Conservation (phyloP, 2,888 invertebrate genomes). For the Dioctria rufipes region DNA sequence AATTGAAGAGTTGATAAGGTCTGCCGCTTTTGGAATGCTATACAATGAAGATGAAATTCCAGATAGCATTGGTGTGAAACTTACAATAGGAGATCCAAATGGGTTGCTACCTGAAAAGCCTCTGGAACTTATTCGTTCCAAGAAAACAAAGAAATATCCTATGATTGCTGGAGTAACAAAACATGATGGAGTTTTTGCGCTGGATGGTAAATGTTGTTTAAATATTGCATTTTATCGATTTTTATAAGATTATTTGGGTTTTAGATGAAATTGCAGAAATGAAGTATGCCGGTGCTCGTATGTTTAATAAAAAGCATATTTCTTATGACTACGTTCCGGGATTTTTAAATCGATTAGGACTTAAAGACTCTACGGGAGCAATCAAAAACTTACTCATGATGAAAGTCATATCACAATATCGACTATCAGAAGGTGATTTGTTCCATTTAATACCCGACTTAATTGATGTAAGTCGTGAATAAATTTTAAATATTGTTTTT, state of each 20-base stretch:
- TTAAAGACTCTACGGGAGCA: constrained; percentile 49
- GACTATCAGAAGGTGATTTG: constrained; percentile 38
- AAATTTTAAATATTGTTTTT: background rate
- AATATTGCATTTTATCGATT: background rate
- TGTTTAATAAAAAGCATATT: constrained; percentile 41
- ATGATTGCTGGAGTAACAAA: constrained; percentile 67
- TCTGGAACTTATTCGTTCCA: constrained; percentile 24
- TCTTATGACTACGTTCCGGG: constrained; percentile 50
- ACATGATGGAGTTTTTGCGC: constrained; percentile 66
- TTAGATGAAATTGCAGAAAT: constrained; percentile 54
- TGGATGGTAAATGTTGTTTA: constrained; percentile 50
- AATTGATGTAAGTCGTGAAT: constrained; percentile 49
- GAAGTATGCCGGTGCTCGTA: constrained; percentile 30
- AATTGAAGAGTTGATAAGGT: constrained; percentile 63
- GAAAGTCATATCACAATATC: constrained; percentile 10
- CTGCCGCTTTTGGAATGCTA: constrained; percentile 56
- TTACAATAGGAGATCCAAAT: constrained; percentile 56
- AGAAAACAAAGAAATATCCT: constrained; percentile 63
- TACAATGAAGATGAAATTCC: constrained; percentile 39
- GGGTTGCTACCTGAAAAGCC: constrained; percentile 52
- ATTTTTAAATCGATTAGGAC: constrained; percentile 48
- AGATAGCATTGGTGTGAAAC: constrained; percentile 53
- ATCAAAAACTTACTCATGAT: constrained; percentile 16
- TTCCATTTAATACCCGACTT: constrained; percentile 53
- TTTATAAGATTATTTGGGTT: background rate